Base-by-base conservation (phyloP, 2,888 invertebrate genomes). In the Lydus trimaculatus region DNA sequence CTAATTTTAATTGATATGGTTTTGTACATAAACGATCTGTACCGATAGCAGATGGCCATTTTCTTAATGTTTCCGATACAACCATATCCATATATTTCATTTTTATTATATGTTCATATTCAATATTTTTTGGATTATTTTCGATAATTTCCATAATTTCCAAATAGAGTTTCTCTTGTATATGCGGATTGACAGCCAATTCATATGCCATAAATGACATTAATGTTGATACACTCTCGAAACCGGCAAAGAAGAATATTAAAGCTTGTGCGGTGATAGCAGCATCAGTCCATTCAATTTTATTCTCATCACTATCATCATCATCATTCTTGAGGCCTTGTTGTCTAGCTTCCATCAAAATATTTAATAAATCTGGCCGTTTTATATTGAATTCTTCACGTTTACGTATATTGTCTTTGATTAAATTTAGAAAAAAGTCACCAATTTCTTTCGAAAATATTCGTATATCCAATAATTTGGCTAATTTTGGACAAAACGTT, bases 141-240 rank as follows among this genome's bases (percentile, higher is more conserved):
- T 23, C 23, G 17, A 4, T 7, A 52, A 39, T 60, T 48, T 64
- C 70, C 63, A 66, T 61, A 59, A 70, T 64, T 66, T 70, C 69
- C 64, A 59, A 62, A 65, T 67, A 64, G 65, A 67, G 65, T 59
- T 56, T 20, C 4, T 20, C 11, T 52, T 52, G 52, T 23, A 52
- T 11, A 23, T 52, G 11, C 2, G 52, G 52, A 52, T 52, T 52
- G 23, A 52, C 13, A 13, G 23, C 52, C 9, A 52, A 52, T 52
- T 52, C 52, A 5, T 52, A 52, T 23, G 23, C 52, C 52, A 52
- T 52, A 52, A 52, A 52, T 11, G 52, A 20, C 52, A 52, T 52
- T 2, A 23, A 20, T 23, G 23, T 11, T 23, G 52, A 52, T 3
- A 23, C 23, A 13, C 17, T 13, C 8, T 52, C 52, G 23, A 52